These are phyloP conservation scores for Diabrotica balteata DNA, from an alignment of 2,888 invertebrate genomes.

Conservation along the genomic window DNA sequence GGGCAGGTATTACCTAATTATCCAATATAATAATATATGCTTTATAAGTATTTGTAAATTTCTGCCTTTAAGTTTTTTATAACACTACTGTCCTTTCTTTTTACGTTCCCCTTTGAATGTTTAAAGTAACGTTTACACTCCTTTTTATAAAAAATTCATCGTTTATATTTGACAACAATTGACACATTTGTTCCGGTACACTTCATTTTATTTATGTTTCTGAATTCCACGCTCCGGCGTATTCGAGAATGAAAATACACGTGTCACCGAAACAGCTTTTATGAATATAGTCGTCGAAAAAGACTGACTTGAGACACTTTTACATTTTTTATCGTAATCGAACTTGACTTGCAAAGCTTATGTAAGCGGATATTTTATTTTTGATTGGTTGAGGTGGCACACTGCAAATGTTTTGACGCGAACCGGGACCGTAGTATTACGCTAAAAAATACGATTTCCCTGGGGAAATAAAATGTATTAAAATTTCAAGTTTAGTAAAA, in stretches of 20 bases:
- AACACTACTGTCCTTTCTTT: no score
- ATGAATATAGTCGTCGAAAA: conserved; percentile 5
- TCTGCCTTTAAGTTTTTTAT: no score
- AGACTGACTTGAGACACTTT: conserved; percentile 8
- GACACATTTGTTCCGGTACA: conserved; percentile 15
- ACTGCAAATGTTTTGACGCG: no score
- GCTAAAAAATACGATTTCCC: no score
- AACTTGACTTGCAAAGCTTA: conserved; percentile 11
- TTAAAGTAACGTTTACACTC: no score
- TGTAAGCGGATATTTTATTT: conserved; percentile 14
- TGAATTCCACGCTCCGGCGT: neutral
- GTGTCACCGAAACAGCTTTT: neutral
- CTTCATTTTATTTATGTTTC: conserved; percentile 17
- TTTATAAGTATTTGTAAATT: no score
- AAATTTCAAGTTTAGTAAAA: no score
- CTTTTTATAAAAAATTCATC: conserved; percentile 3
- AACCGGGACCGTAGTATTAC: no score
- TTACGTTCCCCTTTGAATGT: no score
- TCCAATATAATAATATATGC: no score
- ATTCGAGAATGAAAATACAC: conserved; percentile 4
- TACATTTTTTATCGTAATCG: conserved; percentile 14
- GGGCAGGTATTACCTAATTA: no score
- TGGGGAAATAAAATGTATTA: no score
- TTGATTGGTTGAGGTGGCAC: conserved; percentile 2
- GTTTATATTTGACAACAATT: conserved; percentile 10